These are phyloP conservation scores for Heliornis fulica DNA, from an alignment of 2,113 vertebrate genomes.

Conservation along the genomic window DNA sequence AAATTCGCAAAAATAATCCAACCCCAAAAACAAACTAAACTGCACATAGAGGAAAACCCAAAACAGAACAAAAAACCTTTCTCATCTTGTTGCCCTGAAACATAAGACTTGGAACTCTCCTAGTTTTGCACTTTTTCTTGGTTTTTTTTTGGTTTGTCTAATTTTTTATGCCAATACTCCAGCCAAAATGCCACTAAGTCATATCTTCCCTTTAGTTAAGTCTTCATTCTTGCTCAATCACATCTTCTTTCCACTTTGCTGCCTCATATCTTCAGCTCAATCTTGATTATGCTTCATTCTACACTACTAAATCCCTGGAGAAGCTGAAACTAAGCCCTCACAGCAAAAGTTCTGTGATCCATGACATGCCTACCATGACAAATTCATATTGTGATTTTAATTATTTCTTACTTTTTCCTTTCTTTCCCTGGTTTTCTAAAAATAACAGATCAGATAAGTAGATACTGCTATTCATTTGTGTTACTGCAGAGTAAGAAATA, in stretches of 20 bases:
- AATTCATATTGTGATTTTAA: background rate
- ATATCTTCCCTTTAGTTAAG: background rate
- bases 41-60: background rate
- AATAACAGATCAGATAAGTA: background rate
- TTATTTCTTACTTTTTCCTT: background rate
- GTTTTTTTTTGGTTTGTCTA: too few species aligned
- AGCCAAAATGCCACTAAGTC: background rate
- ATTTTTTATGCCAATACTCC: background rate
- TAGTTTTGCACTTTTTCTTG: background rate
- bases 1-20: background rate
- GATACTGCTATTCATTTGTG: background rate
- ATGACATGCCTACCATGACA: background rate
- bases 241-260: background rate
- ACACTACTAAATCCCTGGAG: background rate
- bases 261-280: background rate
- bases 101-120: background rate
- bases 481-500: background rate
- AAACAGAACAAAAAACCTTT: too few species aligned
- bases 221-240: background rate
- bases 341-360: rapidly evolving
- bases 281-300: background rate
- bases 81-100: background rate
- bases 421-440: background rate
- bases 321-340: background rate
- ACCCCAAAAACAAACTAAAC: background rate